A percentile compares a stretch with the other conserved stretches of the same genome.
phyloP scores from a whole-genome alignment of 2,797 vertebrate species.

The Vespertilio murinus region DNA sequence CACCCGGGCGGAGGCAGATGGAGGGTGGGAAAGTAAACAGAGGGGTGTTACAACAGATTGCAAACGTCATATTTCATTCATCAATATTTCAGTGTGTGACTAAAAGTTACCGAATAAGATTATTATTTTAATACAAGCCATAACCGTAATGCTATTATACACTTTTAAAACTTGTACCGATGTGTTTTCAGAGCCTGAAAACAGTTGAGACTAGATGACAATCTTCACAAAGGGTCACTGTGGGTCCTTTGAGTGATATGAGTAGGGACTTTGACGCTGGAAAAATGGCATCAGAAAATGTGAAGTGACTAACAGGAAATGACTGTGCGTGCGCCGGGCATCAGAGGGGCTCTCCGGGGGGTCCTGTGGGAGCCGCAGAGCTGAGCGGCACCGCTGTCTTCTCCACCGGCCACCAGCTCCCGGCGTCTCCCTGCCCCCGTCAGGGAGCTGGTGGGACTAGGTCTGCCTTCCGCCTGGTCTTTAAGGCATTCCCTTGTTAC shows the following conservation, averaged over 20 bases:
- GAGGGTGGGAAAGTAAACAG: neutral
- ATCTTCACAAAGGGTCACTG: neutral
- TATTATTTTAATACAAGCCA: neutral
- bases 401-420: neutral
- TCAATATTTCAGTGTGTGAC: neutral
- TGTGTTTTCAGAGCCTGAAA: neutral
- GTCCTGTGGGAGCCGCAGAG: neutral
- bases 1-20: neutral
- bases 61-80: neutral
- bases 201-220: neutral
- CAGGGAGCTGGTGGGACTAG: neutral
- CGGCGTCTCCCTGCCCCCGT: rapidly evolving
- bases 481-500: neutral
- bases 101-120: neutral
- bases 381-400: rapidly evolving
- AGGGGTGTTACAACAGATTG: neutral
- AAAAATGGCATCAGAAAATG: neutral
- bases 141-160: neutral
- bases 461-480: neutral
- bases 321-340: rapidly evolving
- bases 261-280: neutral
- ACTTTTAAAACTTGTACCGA: neutral
- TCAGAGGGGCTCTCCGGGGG: neutral
- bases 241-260: neutral
- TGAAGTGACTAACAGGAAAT: too few relatives aligned